phyloP scores from a whole-genome alignment of 1,140 invertebrate species.

The Conus betulinus region DNA sequence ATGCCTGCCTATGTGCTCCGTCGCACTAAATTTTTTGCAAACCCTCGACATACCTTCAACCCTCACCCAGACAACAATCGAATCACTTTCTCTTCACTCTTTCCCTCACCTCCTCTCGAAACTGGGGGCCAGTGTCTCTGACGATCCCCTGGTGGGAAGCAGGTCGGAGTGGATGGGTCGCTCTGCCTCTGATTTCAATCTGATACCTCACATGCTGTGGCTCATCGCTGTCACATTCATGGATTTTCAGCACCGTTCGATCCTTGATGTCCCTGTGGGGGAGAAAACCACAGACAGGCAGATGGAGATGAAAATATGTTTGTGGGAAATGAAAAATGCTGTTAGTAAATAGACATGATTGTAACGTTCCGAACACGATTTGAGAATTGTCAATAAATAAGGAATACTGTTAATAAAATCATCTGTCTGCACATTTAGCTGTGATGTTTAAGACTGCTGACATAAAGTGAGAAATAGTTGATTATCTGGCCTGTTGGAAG shows the following conservation, averaged over 20 bases:
- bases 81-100: not conserved
- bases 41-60: too few relatives aligned
- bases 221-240: constrained; percentile 68
- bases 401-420: too few relatives aligned
- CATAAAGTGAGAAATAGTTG: too few relatives aligned
- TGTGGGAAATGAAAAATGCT: not conserved
- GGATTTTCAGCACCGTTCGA: constrained; percentile 69
- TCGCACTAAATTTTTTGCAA: too few relatives aligned
- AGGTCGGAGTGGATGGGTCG: constrained; percentile 43
- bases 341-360: not conserved
- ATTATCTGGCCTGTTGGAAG: too few relatives aligned
- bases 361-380: not conserved
- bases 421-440: too few relatives aligned
- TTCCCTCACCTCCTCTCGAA: constrained; percentile 2
- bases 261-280: constrained; percentile 72
- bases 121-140: not conserved
- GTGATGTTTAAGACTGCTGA: too few relatives aligned
- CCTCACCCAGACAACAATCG: too few relatives aligned
- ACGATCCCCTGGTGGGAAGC: constrained; percentile 1
- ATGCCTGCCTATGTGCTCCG: too few relatives aligned
- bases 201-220: constrained; percentile 64
- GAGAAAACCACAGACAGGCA: not conserved
- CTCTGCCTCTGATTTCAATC: constrained; percentile 63
- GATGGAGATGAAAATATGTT: not conserved
- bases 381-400: too few relatives aligned